Percentiles rank a stretch among this genome's conserved stretches.
Evolutionary conservation across 2,797 vertebrate species (phyloP).

Genomic region (Okamejei kenojei): DNA sequence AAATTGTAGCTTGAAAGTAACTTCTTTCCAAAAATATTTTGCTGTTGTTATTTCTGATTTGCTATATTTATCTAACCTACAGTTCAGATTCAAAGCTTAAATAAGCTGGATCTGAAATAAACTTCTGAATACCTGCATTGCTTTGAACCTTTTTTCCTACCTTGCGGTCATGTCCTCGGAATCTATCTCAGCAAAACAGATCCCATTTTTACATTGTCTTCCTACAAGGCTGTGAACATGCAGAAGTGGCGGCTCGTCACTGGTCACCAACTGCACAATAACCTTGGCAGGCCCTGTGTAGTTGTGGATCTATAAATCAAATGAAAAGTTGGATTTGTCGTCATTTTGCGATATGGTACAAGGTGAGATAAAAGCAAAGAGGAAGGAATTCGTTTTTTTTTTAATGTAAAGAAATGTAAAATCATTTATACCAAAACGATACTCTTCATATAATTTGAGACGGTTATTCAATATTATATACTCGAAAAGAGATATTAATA

Average conservation of each 20-base stretch:
- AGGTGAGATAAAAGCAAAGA: background rate
- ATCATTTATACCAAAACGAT: too few species aligned
- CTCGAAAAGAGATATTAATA: too few species aligned
- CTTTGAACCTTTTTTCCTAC: slow-evolving; percentile 15
- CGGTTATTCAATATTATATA: too few species aligned
- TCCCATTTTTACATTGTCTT: slow-evolving; percentile 39
- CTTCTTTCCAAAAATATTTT: too few species aligned
- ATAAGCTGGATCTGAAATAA: background rate
- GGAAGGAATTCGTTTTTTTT: background rate
- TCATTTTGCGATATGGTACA: background rate
- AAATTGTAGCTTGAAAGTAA: background rate
- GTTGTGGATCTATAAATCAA: slow-evolving; percentile 33
- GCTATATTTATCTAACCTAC: background rate
- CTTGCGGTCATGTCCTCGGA: slow-evolving; percentile 40
- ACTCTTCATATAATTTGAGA: too few species aligned
- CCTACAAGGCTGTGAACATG: slow-evolving; percentile 41
- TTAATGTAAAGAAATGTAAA: background rate
- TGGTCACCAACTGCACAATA: slow-evolving; percentile 40
- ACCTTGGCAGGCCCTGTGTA: slow-evolving; percentile 39
- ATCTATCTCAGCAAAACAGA: slow-evolving; percentile 12
- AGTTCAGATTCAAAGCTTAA: background rate
- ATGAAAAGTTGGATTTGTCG: background rate
- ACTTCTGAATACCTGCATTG: background rate
- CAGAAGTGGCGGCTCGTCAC: slow-evolving; percentile 35
- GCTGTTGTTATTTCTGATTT: background rate